These are phyloP conservation scores for Parnassius mnemosyne DNA, from an alignment of 2,888 invertebrate genomes.

Conservation along the genomic window DNA sequence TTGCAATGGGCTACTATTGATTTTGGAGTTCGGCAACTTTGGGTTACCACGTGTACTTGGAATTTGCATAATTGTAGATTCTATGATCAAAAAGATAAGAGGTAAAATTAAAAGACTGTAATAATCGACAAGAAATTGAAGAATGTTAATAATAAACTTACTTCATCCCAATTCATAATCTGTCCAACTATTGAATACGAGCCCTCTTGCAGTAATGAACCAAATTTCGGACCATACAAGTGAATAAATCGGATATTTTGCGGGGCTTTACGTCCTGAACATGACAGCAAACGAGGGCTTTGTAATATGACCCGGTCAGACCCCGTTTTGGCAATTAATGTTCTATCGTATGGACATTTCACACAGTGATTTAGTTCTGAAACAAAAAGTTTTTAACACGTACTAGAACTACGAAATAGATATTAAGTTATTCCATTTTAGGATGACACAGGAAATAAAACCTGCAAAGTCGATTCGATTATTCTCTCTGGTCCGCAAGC, in stretches of 20 bases:
- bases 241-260: constrained; percentile 49
- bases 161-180: constrained; percentile 53
- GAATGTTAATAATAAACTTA: constrained; percentile 38
- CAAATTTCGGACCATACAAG: constrained; percentile 68
- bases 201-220: constrained; percentile 61
- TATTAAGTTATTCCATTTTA: not conserved
- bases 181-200: constrained; percentile 60
- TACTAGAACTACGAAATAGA: not conserved
- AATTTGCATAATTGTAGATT: constrained; percentile 66
- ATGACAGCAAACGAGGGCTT: constrained; percentile 52
- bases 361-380: constrained; percentile 49
- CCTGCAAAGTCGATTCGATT: constrained; percentile 34
- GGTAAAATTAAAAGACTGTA: constrained; percentile 13
- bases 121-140: not conserved
- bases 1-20: constrained; percentile 55
- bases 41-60: constrained; percentile 64
- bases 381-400: constrained; percentile 27
- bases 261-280: constrained; percentile 52
- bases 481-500: constrained; percentile 37
- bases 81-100: constrained; percentile 45
- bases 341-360: constrained; percentile 68
- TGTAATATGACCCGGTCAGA: constrained; percentile 56
- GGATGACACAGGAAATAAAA: not conserved
- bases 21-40: constrained; percentile 61
- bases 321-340: constrained; percentile 60